Percentiles rank a stretch among this genome's conserved stretches.
These are phyloP conservation scores for Zapus hudsonius DNA, from an alignment of 2,113 vertebrate genomes.

Conservation along the genomic window DNA sequence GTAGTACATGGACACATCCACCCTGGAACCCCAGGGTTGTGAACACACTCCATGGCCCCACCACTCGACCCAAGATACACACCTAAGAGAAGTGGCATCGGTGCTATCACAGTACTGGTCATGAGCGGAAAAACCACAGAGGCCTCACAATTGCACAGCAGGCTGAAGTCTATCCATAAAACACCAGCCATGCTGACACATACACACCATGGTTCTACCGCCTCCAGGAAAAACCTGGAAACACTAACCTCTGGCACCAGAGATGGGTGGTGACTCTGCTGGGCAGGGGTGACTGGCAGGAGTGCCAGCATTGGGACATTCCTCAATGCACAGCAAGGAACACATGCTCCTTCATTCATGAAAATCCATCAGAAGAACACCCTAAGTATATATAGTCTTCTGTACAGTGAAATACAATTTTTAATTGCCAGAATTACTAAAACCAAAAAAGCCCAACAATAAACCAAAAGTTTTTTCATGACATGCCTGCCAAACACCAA, in stretches of 20 bases:
- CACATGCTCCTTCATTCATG: neutral
- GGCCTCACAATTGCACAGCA: neutral
- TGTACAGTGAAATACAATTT: neutral
- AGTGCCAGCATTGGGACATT: neutral
- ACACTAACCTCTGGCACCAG: neutral
- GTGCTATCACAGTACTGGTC: neutral
- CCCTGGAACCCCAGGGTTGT: neutral
- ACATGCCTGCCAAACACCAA: neutral
- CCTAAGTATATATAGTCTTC: neutral
- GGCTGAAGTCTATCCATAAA: accelerated
- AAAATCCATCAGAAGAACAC: neutral
- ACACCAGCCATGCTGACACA: accelerated
- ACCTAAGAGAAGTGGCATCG: neutral
- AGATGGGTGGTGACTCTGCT: neutral
- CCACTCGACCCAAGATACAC: neutral
- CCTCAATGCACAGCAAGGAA: neutral
- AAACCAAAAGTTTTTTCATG: neutral
- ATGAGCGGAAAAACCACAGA: neutral
- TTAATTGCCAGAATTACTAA: neutral
- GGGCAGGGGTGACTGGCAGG: neutral
- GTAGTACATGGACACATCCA: no score
- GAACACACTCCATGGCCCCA: accelerated
- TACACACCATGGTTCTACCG: accelerated
- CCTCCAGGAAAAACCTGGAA: neutral
- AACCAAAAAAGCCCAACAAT: neutral